Base-by-base conservation (phyloP, 2,888 invertebrate genomes). In the Leptopilina syphax region DNA sequence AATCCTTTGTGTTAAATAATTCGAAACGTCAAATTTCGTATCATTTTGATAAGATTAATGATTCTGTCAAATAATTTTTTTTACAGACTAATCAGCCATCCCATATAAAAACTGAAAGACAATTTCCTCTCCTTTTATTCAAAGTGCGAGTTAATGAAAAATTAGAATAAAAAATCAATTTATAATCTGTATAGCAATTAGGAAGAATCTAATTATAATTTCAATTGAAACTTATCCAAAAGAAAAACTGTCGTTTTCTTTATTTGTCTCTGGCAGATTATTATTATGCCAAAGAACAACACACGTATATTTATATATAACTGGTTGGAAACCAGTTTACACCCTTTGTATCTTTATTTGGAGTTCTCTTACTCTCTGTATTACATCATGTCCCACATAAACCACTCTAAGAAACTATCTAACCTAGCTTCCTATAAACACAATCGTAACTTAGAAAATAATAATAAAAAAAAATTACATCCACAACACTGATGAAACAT, bases 381-480 rank as follows among this genome's bases (percentile, higher is more conserved):
- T 73, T 73, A 73, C 73, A 73, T 73, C 73, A 73, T 73, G 27
- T 73, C 41, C 73, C 57, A 57, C 57, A 73, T 73, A 73, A 13
- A 54, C 73, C n/a, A 34, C 57, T 73, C 41, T 73, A 54, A 57
- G 9, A n/a, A 73, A 34, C 4, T 54, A 34, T 34, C 60, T 60
- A 57, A 73, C 57, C 57, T 73, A 57, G 34, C 57, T 57, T 73
- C 57, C 57, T 41, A 34, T 54, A 73, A 73, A 9, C 63, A 63
- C 63, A 18, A 24, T 63, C 63, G 63, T 63, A 63, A 24, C 63
- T 63, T n/a, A 18, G 44, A 63, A 63, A 63, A 63, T 63, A 63
- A 63, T 63, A 50, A 50, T 50, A 50, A 10, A 12, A 50, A 24
- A 63, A 60, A 60, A 24, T 6, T 1, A 44, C 8, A 24, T 24